Base-by-base conservation (phyloP, 35 echinoderm and acorn worm species). In the Stichopus chloronotus region DNA sequence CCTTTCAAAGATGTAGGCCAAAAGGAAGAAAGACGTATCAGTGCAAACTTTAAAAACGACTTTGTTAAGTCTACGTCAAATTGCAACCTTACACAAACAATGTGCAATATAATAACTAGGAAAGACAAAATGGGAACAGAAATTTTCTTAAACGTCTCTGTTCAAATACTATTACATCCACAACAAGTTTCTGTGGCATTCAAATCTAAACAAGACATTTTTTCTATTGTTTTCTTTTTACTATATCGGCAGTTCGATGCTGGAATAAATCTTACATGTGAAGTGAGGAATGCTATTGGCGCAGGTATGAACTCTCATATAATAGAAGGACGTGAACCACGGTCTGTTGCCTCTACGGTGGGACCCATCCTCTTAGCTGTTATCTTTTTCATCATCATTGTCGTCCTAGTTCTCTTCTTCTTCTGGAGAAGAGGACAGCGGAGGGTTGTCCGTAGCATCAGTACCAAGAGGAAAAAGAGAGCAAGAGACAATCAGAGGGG, bases 401-500 rank as follows among this genome's bases (percentile, higher is more conserved):
- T 76, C 2, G 71, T 91, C 3, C 52, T 78, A 3, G 22, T 91
- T 4, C 23, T 25, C 53, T 91, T 91, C 90, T 79, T 57, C 63
- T 11, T 76, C 52, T 91, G 90, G 90, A 57, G 90, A 53, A 57
- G 76, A 53, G 56, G 90, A 4, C 90, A 91, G 72, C 56, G 63
- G 58, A 77, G 90, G 19, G 30, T 78, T 43, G 90, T 91, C 25
- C 90, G 90, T 30, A 55, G 25, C n/a, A 91, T 91, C 10, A 91
- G 90, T 19, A 78, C 90, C 7, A 91, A 23, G 58, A 78, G 90
- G 52, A 77, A 58, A 23, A 23, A 8, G 10, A 25, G 7, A 54
- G 76, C 52, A 55, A 63, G 30, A 8, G 20, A 17, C 2, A 77
- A 59, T 9, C 76, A 25, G 22, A 79, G 13, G 23, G 19, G 5